Percentiles rank a stretch among this genome's conserved stretches.
Conservation (phyloP, 2,113 vertebrate species). For the Chrysemys picta region DNA sequence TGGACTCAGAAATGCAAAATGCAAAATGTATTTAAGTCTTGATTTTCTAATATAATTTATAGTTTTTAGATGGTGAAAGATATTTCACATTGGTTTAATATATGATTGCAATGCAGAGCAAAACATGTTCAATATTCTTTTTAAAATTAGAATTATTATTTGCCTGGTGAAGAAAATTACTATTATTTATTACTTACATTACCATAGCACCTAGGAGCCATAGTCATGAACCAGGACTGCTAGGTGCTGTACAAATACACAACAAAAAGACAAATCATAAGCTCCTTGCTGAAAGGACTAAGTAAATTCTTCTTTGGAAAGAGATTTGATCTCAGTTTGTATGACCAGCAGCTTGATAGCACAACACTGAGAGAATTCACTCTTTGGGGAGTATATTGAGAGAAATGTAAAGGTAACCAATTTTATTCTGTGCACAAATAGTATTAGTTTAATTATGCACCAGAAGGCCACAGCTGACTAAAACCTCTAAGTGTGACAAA, state of each 20-base stretch:
- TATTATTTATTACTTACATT: constrained; percentile 52
- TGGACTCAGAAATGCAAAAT: constrained; percentile 27
- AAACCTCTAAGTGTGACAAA: not conserved
- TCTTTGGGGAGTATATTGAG: not conserved
- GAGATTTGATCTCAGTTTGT: constrained; percentile 47
- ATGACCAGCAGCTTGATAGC: not conserved
- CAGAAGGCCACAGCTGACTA: not conserved
- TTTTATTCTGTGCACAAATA: not conserved
- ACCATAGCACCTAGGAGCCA: not conserved
- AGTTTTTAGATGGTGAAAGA: constrained; percentile 61
- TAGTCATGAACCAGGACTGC: not conserved
- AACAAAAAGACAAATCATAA: not conserved
- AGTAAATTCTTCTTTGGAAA: constrained; percentile 45
- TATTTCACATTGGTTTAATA: constrained; percentile 37
- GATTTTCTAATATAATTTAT: constrained; percentile 50
- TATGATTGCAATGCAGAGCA: constrained; percentile 16
- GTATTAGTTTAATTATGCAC: not conserved
- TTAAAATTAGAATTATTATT: constrained; percentile 60
- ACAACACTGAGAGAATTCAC: not conserved
- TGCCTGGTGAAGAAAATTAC: constrained; percentile 18
- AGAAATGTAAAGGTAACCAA: not conserved
- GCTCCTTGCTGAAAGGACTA: not conserved
- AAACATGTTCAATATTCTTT: constrained; percentile 35
- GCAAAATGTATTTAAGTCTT: constrained; percentile 33
- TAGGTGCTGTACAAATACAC: not conserved